Evolutionary conservation across 2,888 invertebrate genomes (phyloP).

Genomic region (Gerris lacustris): DNA sequence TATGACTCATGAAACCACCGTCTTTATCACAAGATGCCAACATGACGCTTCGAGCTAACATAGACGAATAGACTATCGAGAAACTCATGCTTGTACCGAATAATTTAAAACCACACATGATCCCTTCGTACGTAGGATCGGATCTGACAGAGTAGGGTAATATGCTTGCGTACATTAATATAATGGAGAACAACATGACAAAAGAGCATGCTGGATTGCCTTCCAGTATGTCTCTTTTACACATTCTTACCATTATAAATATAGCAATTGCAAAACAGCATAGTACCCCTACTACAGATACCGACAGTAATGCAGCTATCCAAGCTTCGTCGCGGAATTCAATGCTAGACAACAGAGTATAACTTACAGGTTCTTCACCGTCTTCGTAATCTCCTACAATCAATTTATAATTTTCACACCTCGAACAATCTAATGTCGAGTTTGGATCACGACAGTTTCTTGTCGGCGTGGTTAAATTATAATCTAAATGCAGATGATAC

Average conservation of each 20-base stretch:
- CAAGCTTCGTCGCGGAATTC: constrained; percentile 39
- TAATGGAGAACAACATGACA: constrained; percentile 38
- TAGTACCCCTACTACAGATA: constrained; percentile 52
- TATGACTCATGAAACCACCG: constrained; percentile 54
- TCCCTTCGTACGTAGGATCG: constrained; percentile 27
- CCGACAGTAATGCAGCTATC: constrained; percentile 51
- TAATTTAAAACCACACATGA: constrained; percentile 46
- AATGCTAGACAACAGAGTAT: constrained; percentile 14
- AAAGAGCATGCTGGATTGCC: constrained; percentile 48
- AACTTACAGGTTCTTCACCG: constrained; percentile 12
- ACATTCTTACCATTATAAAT: constrained; percentile 52
- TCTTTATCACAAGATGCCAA: constrained; percentile 51
- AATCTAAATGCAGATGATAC: constrained; percentile 18
- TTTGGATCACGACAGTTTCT: constrained; percentile 20
- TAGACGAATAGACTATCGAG: constrained; percentile 49
- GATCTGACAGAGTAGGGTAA: constrained; percentile 39
- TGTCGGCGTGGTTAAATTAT: constrained; percentile 16
- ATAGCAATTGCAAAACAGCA: constrained; percentile 51
- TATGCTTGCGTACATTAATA: constrained; percentile 38
- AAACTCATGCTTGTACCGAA: constrained; percentile 48
- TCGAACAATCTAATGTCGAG: neutral
- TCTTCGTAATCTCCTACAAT: constrained; percentile 13
- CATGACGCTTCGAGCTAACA: constrained; percentile 51
- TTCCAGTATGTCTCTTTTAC: constrained; percentile 51
- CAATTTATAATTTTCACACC: neutral